Evolutionary conservation across 2,888 invertebrate genomes (phyloP), one percentile per base, ranked within the genome.

Genomic region (Liopterus haemorrhoidalis): DNA sequence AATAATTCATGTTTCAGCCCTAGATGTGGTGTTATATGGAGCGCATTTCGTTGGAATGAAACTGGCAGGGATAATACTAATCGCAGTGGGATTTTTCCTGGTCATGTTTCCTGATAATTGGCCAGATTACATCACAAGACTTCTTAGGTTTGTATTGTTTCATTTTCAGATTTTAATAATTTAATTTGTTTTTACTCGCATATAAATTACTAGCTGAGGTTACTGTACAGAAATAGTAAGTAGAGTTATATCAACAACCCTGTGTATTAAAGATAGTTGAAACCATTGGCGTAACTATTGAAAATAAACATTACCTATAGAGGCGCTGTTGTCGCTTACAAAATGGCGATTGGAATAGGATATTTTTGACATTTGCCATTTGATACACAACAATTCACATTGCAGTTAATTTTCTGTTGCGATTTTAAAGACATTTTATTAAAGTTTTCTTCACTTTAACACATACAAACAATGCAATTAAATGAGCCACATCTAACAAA

Each of bases 41-140:
- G 86, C 86, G 8, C 78, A 83, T 59, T 94, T 94, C 67, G 84
- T 86, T 60, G 93, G 92, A 30, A 95, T 94, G 94, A 91, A 93
- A 72, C 70, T 94, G 58, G 86, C 93, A n/a, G 94, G 94, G 19
- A 85, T 94, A 65, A 84, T 93, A 54, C 73, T 94, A 41, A 92
- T 94, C 58, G 80, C 85, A 1, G 85, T 90, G 42, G 93, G 94
- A 40, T 92, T 94, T 72, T 85, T 91, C 67, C 76, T 94, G 41
- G 93, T 94, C 50, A 87, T 94, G 83, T 86, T 94, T 58, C 94
- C 94, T 0, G 90, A 91, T 68, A 92, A 94, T 72, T 94, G 94
- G 94, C 92, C 93, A 1, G 89, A 92, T 65, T 93, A 92, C 68
- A 88, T 93, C 67, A 91, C 90, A 61, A 77, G 89, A 56, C 74